These are phyloP conservation scores for Ormyrus thymus DNA, from an alignment of 2,888 invertebrate genomes.

Conservation along the genomic window DNA sequence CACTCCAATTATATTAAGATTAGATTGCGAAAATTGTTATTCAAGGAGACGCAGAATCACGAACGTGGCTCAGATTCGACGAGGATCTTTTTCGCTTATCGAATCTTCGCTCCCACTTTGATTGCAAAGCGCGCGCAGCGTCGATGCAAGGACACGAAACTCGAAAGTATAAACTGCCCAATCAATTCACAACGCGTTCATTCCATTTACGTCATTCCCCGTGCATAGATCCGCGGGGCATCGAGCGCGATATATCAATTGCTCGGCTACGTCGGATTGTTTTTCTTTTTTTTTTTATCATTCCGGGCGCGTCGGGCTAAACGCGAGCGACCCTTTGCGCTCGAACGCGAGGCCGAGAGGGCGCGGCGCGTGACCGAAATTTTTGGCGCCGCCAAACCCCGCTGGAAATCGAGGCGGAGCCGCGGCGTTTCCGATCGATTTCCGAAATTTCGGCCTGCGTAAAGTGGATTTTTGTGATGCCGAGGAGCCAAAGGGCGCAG, in stretches of 20 bases:
- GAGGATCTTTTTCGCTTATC: too few relatives aligned
- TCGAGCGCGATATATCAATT: constrained; percentile 1
- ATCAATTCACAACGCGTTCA: too few relatives aligned
- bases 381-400: constrained; percentile 38
- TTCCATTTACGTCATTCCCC: too few relatives aligned
- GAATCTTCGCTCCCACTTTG: too few relatives aligned
- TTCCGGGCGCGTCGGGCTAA: neutral
- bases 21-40: too few relatives aligned
- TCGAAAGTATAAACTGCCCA: too few relatives aligned
- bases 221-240: too few relatives aligned
- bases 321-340: neutral
- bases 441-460: neutral
- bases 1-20: too few relatives aligned
- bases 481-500: neutral
- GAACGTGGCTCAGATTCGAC: too few relatives aligned
- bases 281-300: constrained; percentile 4
- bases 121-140: too few relatives aligned
- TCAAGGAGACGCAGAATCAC: too few relatives aligned
- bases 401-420: constrained; percentile 13
- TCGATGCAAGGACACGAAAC: too few relatives aligned
- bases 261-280: constrained; percentile 12
- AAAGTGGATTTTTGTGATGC: neutral
- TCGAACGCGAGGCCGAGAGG: constrained; percentile 58
- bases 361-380: constrained; percentile 69
- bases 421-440: constrained; percentile 10